Percentiles rank a stretch among this genome's conserved stretches.
phyloP scores from a whole-genome alignment of 2,888 invertebrate species.

The Gymnoscelis rufifasciata region DNA sequence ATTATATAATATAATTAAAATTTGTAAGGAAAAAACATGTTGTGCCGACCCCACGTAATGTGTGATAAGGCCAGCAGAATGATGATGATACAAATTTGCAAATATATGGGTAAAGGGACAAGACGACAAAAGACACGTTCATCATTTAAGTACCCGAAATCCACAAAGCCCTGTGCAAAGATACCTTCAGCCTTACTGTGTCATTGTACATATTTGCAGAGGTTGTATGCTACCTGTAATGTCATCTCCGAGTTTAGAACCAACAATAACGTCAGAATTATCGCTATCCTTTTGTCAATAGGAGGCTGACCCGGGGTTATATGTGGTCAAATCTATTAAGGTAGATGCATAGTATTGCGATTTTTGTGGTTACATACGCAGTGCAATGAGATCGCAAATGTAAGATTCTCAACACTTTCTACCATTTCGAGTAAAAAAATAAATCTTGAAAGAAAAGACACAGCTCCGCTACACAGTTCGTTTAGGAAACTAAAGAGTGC shows the following conservation, averaged over 20 bases:
- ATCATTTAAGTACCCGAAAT: background rate
- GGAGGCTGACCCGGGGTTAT: slow-evolving; percentile 11
- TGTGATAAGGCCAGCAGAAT: too few relatives aligned
- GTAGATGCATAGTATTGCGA: background rate
- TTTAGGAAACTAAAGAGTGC: too few relatives aligned
- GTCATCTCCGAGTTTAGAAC: slow-evolving; percentile 20
- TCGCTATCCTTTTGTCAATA: slow-evolving; percentile 18
- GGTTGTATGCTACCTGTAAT: slow-evolving; percentile 29
- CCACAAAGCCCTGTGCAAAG: background rate
- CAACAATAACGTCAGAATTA: slow-evolving; percentile 32
- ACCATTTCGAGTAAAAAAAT: too few relatives aligned
- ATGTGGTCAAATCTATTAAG: background rate
- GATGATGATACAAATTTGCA: too few relatives aligned
- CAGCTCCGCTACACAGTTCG: too few relatives aligned
- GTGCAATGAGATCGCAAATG: too few relatives aligned
- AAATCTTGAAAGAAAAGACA: too few relatives aligned
- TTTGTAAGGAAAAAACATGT: too few relatives aligned
- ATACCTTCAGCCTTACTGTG: background rate
- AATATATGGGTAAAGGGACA: background rate
- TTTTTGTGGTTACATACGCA: background rate
- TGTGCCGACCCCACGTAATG: too few relatives aligned
- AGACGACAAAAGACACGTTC: background rate
- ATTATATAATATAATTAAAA: too few relatives aligned
- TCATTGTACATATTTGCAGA: slow-evolving; percentile 6
- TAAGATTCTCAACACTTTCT: too few relatives aligned